phyloP scores from a whole-genome alignment of 2,888 invertebrate genomes.

The Trissolcus brochymenae region DNA sequence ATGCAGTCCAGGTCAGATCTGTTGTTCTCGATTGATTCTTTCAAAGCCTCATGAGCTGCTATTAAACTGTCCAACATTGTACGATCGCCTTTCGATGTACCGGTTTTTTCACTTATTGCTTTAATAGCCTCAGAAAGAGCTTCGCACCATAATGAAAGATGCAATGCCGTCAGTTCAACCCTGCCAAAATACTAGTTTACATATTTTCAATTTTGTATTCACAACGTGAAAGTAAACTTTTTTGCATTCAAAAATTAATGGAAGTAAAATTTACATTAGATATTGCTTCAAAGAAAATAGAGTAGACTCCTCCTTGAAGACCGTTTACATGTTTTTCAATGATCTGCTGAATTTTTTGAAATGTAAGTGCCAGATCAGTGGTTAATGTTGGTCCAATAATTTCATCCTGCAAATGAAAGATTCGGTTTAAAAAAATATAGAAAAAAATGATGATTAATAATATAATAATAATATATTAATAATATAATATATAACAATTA shows the following conservation, averaged over 20 bases:
- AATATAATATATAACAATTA: neutral
- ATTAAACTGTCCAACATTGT: constrained; percentile 81
- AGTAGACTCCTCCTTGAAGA: constrained; percentile 85
- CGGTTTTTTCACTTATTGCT: constrained; percentile 81
- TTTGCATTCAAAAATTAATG: too few species aligned
- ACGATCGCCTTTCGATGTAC: constrained; percentile 82
- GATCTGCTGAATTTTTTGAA: constrained; percentile 77
- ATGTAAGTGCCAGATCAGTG: constrained; percentile 54
- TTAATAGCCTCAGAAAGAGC: constrained; percentile 79
- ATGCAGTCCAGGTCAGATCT: constrained; percentile 69
- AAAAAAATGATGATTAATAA: constrained; percentile 1
- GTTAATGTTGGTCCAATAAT: constrained; percentile 54
- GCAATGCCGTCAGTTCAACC: constrained; percentile 31
- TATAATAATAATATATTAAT: neutral
- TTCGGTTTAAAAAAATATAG: constrained; percentile 19
- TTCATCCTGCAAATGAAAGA: neutral
- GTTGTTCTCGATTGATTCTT: constrained; percentile 59
- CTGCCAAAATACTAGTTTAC: constrained; percentile 57
- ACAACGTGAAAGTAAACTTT: neutral
- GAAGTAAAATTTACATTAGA: constrained; percentile 73
- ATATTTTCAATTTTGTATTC: neutral
- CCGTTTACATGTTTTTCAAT: constrained; percentile 84
- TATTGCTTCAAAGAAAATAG: constrained; percentile 83
- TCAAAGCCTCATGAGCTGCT: constrained; percentile 64
- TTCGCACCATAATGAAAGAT: constrained; percentile 77